These are phyloP conservation scores for Ochropleura leucogaster DNA, from an alignment of 2,888 invertebrate species.

Conservation along the genomic window DNA sequence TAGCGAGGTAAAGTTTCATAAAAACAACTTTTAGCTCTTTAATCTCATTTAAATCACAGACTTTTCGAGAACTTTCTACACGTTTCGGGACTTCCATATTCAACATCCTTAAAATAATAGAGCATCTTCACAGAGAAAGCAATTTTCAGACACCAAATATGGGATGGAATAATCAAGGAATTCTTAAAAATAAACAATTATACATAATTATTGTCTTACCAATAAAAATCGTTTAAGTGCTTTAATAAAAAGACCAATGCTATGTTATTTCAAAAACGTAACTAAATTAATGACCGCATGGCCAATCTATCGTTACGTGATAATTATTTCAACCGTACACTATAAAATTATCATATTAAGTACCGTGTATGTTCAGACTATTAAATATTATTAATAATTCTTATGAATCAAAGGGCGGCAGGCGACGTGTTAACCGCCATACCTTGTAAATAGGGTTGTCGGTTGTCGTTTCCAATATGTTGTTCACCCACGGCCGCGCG, in stretches of 20 bases:
- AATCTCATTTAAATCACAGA: conserved; percentile 10
- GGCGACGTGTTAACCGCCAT: conserved; percentile 73
- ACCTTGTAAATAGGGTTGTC: conserved; percentile 70
- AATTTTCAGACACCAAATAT: neutral
- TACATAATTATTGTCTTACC: too few species aligned
- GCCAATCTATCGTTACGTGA: conserved; percentile 64
- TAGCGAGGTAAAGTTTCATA: conserved; percentile 6
- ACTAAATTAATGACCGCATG: conserved; percentile 45
- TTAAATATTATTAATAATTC: conserved; percentile 72
- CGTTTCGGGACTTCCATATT: neutral
- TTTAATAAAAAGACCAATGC: neutral
- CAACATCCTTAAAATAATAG: neutral
- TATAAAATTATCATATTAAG: conserved; percentile 68
- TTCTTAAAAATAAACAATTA: neutral
- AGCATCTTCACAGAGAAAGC: neutral
- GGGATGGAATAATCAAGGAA: neutral
- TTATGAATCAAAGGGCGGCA: conserved; percentile 77
- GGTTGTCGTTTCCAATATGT: conserved; percentile 56
- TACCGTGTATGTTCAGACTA: conserved; percentile 56
- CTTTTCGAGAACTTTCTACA: conserved; percentile 1
- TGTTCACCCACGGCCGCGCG: conserved; percentile 32
- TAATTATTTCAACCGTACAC: conserved; percentile 59
- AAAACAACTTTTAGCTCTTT: conserved; percentile 22
- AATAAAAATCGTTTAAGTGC: neutral
- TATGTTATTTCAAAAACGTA: conserved; percentile 38